phyloP scores from a whole-genome alignment of 2,888 invertebrate genomes.

The Euclidia mi region DNA sequence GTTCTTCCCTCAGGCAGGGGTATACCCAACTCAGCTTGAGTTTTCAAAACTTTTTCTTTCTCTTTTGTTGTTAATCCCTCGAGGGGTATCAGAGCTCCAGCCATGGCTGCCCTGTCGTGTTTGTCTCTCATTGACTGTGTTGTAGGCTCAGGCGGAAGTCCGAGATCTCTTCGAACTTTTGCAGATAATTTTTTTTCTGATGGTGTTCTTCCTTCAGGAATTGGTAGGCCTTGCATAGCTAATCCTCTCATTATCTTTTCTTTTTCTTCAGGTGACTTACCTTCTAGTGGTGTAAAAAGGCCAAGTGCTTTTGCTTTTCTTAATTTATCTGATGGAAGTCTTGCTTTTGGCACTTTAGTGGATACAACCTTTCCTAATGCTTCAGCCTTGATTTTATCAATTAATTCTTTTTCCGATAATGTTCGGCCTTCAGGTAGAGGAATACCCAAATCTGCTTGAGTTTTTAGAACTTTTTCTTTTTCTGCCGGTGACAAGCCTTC shows the following conservation, averaged over 20 bases:
- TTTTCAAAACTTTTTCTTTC: slow-evolving; percentile 35
- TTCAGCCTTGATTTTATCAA: neutral
- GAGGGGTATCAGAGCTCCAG: neutral
- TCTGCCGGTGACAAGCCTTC: slow-evolving; percentile 5
- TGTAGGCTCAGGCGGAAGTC: slow-evolving; percentile 26
- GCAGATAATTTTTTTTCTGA: neutral
- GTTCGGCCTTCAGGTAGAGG: slow-evolving; percentile 40
- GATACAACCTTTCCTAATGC: too few species aligned
- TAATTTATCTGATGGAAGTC: neutral
- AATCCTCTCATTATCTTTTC: slow-evolving; percentile 5
- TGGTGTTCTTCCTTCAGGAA: too few species aligned
- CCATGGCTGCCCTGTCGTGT: slow-evolving; percentile 20
- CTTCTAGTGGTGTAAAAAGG: slow-evolving; percentile 19
- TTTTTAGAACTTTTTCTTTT: too few species aligned
- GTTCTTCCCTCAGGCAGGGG: slow-evolving; percentile 40
- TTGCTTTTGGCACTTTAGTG: too few species aligned
- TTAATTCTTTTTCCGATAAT: slow-evolving; percentile 4
- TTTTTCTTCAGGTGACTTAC: slow-evolving; percentile 19
- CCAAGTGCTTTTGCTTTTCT: slow-evolving; percentile 17
- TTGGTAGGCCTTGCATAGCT: too few species aligned
- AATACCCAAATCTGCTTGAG: slow-evolving; percentile 18
- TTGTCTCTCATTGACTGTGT: slow-evolving; percentile 22
- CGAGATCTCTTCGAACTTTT: slow-evolving; percentile 7
- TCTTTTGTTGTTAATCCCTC: slow-evolving; percentile 18
- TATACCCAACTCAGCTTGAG: slow-evolving; percentile 24